Conservation (phyloP, 1,140 invertebrate species). For the Formica selysi region DNA sequence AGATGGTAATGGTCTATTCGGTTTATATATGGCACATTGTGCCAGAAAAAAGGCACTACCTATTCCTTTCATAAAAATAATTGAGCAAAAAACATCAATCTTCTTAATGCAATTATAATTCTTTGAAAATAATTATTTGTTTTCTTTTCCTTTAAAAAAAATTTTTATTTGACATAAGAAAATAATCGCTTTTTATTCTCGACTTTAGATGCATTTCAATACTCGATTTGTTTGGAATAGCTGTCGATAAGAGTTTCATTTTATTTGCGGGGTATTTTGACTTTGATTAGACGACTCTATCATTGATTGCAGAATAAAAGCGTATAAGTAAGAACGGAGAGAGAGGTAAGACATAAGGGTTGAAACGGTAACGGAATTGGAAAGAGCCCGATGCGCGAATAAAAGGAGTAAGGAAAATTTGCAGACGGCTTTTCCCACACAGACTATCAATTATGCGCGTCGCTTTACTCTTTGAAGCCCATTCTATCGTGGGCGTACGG, state of each 20-base stretch:
- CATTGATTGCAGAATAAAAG: neutral
- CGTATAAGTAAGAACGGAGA: neutral
- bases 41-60: neutral
- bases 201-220: neutral
- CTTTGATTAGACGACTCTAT: neutral
- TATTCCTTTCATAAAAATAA: too few species aligned
- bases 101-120: too few species aligned
- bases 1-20: neutral
- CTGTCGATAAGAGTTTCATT: neutral
- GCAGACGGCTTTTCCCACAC: conserved; percentile 2
- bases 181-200: neutral
- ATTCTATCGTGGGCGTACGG: conserved; percentile 27
- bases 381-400: neutral
- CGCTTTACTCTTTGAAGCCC: conserved; percentile 22
- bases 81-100: too few species aligned
- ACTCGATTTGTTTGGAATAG: neutral
- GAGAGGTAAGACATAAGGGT: neutral
- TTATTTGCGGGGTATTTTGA: neutral
- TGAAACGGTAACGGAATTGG: neutral
- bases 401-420: neutral
- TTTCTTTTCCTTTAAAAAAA: neutral
- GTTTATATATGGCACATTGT: neutral
- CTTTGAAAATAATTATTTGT: neutral
- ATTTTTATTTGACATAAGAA: neutral
- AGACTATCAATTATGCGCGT: conserved; percentile 15